A percentile compares a stretch with the other conserved stretches of the same genome.
Evolutionary conservation across 2,113 vertebrate species (phyloP).

Genomic region (Melozone crissalis): DNA sequence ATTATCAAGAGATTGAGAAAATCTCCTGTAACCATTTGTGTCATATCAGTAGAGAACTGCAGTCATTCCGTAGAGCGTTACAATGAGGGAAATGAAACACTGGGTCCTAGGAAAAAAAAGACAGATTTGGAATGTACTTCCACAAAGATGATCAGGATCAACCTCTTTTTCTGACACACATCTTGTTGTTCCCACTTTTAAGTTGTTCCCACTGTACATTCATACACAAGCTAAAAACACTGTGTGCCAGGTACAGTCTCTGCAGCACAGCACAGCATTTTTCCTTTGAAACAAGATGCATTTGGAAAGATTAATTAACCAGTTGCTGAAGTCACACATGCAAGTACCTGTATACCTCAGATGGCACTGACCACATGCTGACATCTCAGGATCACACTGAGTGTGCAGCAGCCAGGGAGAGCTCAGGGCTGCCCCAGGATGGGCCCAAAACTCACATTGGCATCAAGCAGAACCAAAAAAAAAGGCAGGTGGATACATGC

Average conservation of each 20-base stretch:
- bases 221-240: neutral
- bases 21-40: neutral
- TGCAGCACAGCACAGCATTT: neutral
- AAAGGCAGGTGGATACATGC: neutral
- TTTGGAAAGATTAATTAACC: neutral
- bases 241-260: neutral
- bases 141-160: neutral
- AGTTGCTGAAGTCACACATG: neutral
- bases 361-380: accelerated
- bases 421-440: neutral
- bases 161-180: neutral
- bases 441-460: neutral
- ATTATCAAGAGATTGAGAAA: neutral
- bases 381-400: neutral
- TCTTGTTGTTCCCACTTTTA: neutral
- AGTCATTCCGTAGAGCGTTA: neutral
- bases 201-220: neutral
- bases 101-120: neutral
- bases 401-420: neutral
- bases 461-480: neutral
- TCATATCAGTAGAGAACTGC: neutral
- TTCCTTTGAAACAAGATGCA: neutral
- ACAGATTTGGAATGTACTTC: neutral
- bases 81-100: neutral
- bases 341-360: neutral